These are phyloP conservation scores for Aphidius colemani DNA, from an alignment of 2,888 invertebrate genomes.

Conservation along the genomic window DNA sequence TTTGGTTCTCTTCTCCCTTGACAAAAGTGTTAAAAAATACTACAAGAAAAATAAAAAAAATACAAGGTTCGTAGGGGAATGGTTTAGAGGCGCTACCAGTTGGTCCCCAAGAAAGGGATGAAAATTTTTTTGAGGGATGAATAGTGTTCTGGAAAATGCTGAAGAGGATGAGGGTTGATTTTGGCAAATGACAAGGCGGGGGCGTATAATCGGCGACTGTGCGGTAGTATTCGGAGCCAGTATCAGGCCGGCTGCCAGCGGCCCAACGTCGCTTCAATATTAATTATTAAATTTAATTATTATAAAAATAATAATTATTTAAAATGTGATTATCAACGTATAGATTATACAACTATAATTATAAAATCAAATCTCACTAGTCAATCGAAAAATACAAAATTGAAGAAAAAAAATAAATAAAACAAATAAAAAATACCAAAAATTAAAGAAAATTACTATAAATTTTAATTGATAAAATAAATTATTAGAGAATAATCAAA, in stretches of 20 bases:
- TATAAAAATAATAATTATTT: too few species aligned
- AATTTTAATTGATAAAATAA: neutral
- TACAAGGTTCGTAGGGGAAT: slow-evolving; percentile 11
- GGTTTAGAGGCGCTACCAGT: slow-evolving; percentile 36
- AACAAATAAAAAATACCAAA: too few species aligned
- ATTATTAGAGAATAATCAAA: neutral
- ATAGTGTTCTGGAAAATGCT: slow-evolving; percentile 23
- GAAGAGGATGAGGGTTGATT: slow-evolving; percentile 36
- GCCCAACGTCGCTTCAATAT: slow-evolving; percentile 51
- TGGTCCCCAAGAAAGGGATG: slow-evolving; percentile 21
- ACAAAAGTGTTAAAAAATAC: too few species aligned
- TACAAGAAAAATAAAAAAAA: neutral
- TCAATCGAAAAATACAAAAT: neutral
- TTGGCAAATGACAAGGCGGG: slow-evolving; percentile 41
- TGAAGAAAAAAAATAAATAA: too few species aligned
- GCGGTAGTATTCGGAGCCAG: slow-evolving; percentile 43
- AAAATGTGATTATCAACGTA: slow-evolving; percentile 19
- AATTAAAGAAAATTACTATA: too few species aligned
- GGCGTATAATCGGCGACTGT: slow-evolving; percentile 44
- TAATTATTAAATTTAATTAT: slow-evolving; percentile 23
- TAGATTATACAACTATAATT: slow-evolving; percentile 1
- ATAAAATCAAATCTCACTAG: too few species aligned
- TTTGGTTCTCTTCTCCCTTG: too few species aligned
- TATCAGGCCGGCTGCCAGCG: slow-evolving; percentile 59
- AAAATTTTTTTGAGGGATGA: slow-evolving; percentile 16